Evolutionary conservation across 2,113 vertebrate genomes (phyloP), one percentile per base, ranked within the genome.

Genomic region (Forbesichthys papilliferus): DNA sequence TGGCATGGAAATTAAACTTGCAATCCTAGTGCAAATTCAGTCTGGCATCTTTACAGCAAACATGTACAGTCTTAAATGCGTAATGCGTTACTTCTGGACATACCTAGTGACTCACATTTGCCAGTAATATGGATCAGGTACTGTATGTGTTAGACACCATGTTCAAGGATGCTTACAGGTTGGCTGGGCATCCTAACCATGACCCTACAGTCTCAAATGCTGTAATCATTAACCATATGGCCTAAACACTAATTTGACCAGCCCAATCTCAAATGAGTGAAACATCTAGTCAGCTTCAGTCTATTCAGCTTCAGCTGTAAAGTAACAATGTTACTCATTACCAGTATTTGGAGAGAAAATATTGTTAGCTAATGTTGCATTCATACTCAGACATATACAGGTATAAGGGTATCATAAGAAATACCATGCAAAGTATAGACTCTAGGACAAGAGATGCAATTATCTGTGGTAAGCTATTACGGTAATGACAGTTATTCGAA

Each of bases 211-310:
- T 42, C 27, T 27, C 27, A 27, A 27, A 27, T 27, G 27, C 27
- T 27, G 27, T 5, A 42, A 8, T 42, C 7, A 42, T 42, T 42
- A 42, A 13, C 18, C 51, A 47, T 11, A 10, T 64, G n/a, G 20
- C 48, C 60, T 61, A 61, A 67, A 84, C 70, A 64, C 49, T 61
- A 51, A 54, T 46, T 64, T 62, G 70, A 64, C 48, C 56, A 13
- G 65, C 55, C 59, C 60, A 62, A 83, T 82, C 63, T 84, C 33
- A 58, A 48, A 60, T 81, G 82, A 61, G 60, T 61, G 51, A 64
- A 16, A 42, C 54, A 61, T 77, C 27, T 27, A 27, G 2, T 27
- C 27, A 27, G 27, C 27, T 52, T 72, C 48, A 48, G 65, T 75
- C 27, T 27, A 27, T 27, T 27, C 27, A 27, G 27, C 27, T 52